Evolutionary conservation across 2,113 vertebrate species (phyloP), one percentile per base, ranked within the genome.

Genomic region (Lepisosteus osseus): DNA sequence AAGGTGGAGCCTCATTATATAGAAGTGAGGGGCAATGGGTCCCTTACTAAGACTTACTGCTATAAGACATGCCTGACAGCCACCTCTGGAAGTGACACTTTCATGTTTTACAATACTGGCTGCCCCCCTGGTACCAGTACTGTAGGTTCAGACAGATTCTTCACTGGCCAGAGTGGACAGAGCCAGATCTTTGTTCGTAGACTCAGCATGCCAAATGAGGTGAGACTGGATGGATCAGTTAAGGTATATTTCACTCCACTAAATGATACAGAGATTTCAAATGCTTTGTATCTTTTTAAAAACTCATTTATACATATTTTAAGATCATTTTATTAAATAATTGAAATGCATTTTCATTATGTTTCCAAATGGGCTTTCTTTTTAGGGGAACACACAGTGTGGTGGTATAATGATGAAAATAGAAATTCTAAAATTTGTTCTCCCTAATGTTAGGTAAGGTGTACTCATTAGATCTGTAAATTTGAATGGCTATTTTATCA

Each of bases 41-140:
- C 97, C 72, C 84, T 98, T 77, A 97, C 97, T 44, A 97, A 98
- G 92, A 99, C 96, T 3, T 98, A 98, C 90, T 98, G 96, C 91
- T 99, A 99, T 84, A 99, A 98, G 85, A 96, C 96, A 11, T 98
- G 95, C 74, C 86, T 98, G 80, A 97, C 96, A 0, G 93, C 95
- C 7, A 96, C 96, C 1, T 99, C 97, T 15, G 96, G 95, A 89
- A 98, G 96, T 72, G 96, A 98, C 83, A 97, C 95, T 71, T 98
- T 99, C 84, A 97, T 99, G 96, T 99, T 99, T 92, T 98, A 98
- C 92, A 97, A 98, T 81, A 98, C 94, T 56, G 96, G 95, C 80
- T 91, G 91, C 54, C 95, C 95, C 6, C 78, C 94, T 75, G 96
- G 95, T 78, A 86, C 88, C 14, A 93, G 95, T 79, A 94, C 94